These are phyloP conservation scores for Lepidurus apus DNA, from an alignment of 1,140 invertebrate species.

Conservation along the genomic window DNA sequence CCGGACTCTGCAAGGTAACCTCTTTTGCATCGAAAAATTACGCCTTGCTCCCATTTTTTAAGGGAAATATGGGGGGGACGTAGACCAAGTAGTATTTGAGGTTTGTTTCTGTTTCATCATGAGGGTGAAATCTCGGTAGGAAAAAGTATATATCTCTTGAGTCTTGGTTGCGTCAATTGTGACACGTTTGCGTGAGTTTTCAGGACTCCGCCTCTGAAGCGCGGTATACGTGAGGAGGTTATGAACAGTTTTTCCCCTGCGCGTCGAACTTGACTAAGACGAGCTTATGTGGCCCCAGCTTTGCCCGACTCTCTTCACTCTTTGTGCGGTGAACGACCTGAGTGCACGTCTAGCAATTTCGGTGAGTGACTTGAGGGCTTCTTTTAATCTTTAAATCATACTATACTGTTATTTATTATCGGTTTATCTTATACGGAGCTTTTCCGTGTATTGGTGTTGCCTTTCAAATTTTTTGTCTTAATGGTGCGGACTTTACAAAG, in stretches of 20 bases:
- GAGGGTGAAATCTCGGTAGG: neutral
- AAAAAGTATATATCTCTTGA: neutral
- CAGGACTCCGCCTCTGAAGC: neutral
- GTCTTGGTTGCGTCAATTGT: neutral
- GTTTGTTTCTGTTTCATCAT: neutral
- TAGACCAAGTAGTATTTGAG: too few relatives aligned
- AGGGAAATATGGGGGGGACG: too few relatives aligned
- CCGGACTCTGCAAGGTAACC: slow-evolving; percentile 11
- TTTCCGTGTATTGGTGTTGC: too few relatives aligned
- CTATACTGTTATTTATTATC: neutral
- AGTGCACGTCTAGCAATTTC: neutral
- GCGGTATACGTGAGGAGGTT: slow-evolving; percentile 17
- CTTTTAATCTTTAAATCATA: neutral
- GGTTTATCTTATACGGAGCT: neutral
- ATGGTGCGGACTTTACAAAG: too few relatives aligned
- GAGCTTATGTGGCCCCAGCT: slow-evolving; percentile 11
- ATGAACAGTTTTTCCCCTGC: neutral
- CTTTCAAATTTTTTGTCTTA: too few relatives aligned
- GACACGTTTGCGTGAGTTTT: neutral
- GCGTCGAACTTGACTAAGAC: neutral
- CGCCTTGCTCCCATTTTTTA: too few relatives aligned
- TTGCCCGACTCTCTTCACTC: neutral
- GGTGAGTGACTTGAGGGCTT: neutral
- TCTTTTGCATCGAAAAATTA: too few relatives aligned
- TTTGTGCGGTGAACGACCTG: neutral